Base-by-base conservation (phyloP, 2,113 vertebrate genomes). In the Burhinus bistriatus region DNA sequence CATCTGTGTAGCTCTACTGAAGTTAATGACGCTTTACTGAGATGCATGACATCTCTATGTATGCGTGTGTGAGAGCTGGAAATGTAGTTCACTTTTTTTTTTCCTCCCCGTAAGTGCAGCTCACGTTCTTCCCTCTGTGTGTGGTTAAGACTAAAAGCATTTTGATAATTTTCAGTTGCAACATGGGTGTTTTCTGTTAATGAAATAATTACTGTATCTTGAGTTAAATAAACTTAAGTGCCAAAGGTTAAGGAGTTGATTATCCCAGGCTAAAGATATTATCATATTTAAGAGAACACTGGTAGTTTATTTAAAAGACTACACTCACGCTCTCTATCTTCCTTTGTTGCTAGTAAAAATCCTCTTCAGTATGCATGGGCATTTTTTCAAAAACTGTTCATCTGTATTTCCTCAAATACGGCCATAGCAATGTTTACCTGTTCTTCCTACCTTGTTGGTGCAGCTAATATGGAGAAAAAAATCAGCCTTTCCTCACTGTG, bases 61-160 rank as follows among this genome's bases (percentile, higher is more conserved):
- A 15, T 13, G 12, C 13, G 42, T 15, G 42, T 12, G 42, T 5
- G 42, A 44, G 25, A 68, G 42, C 30, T 54, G 68, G 34, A 45
- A 64, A 65, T 11, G 44, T 12, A 18, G 6, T 40, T 68, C 8
- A 3, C 32, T 20, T 14, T 30, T 25, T 12, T 30, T 16, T 5
- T 12, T 2, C 11, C 22, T 5, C 58, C 7, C 49, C 1, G 0
- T 13, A 27, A 65, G 26, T 11, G n/a, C 23, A 55, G 30, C 23
- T 72, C 54, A 6, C 0, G 0, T 58, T 57, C 27, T 68, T 78
- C 36, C 18, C 23, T 29, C 2, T 15, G 5, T 38, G 19, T 26
- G 44, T 42, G n/a, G 38, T 75, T 70, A 58, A 26, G 30, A 54
- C 55, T 59, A 34, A 71, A 64, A 89, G 20, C 12, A 12, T 55